These are phyloP conservation scores for Coryphaenoides rupestris DNA, from an alignment of 2,113 vertebrate species.

Conservation along the genomic window DNA sequence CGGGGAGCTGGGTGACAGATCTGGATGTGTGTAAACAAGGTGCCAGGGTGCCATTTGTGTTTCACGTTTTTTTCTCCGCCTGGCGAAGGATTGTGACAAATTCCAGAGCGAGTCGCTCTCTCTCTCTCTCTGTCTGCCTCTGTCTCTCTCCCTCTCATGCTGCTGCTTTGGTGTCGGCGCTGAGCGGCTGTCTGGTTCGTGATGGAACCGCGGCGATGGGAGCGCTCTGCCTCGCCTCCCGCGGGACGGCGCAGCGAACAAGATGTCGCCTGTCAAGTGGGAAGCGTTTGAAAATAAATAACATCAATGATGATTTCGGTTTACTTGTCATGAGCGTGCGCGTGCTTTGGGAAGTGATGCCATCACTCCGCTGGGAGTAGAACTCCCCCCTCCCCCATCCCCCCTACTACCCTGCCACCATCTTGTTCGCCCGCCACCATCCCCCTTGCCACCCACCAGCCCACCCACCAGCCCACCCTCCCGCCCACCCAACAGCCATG, in stretches of 20 bases:
- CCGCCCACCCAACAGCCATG: constrained; percentile 40
- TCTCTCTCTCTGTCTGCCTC: constrained; percentile 25
- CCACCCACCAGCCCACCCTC: constrained; percentile 33
- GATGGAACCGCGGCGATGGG: constrained; percentile 66
- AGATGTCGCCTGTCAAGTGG: constrained; percentile 79
- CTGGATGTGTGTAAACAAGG: constrained; percentile 73
- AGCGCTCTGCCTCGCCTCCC: constrained; percentile 62
- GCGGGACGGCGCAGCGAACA: constrained; percentile 71
- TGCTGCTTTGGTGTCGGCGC: constrained; percentile 74
- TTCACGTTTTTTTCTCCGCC: constrained; percentile 55
- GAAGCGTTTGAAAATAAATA: constrained; percentile 79
- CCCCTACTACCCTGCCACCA: constrained; percentile 12
- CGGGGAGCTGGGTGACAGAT: constrained; percentile 68
- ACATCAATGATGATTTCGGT: constrained; percentile 79
- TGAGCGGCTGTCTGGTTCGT: constrained; percentile 60
- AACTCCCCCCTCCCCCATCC: constrained; percentile 40
- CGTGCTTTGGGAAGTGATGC: constrained; percentile 70
- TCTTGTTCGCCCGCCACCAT: too few species aligned
- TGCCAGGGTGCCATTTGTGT: constrained; percentile 43
- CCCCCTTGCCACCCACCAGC: constrained; percentile 4
- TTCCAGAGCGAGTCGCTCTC: constrained; percentile 66
- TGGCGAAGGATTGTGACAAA: constrained; percentile 73
- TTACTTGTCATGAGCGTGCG: constrained; percentile 73
- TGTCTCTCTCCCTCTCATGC: neutral
- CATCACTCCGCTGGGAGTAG: constrained; percentile 63